Evolutionary conservation across 2,888 invertebrate species (phyloP), one percentile per base, ranked within the genome.

Genomic region (Cantharis flavilabris): DNA sequence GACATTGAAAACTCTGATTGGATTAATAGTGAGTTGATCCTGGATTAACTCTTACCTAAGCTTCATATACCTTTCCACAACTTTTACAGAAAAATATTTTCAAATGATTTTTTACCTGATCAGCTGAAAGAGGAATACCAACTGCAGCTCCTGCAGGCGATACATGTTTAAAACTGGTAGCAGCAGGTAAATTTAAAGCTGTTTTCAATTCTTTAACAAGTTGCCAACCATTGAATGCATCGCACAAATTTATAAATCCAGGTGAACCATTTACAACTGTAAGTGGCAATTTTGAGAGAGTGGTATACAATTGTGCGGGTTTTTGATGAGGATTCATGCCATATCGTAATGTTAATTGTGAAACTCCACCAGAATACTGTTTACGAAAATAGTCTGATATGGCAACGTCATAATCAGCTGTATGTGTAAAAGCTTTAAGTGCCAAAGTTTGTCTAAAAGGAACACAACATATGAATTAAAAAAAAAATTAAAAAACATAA

Each of bases 241-340:
- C 99, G 84, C 98, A 97, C 3, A 99, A 91, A 89, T 99, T 99
- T 83, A 99, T 98, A 88, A 95, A 99, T 1, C 99, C 99, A 0
- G 99, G 99, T 0, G 98, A 94, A 9, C 98, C 98, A 88, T 98
- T 98, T 26, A 98, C 87, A 3, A 98, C 97, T 80, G 90, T 94
- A 7, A 99, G 88, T 0, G 99, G 99, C 73, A 99, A 90, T 72
- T 93, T 90, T 72, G 94, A 91, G 20, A 93, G 88, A 0, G 93
- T 94, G 0, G 97, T 97, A 87, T 93, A 98, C 7, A 98, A 90
- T 86, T 98, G 98, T 0, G 98, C 98, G 0, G 98, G 98, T 86
- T 97, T 97, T 87, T 99, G 99, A 87, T 99, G 99, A 0, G 99
- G 99, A 89, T 99, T 99, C 97, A 98, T 98, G 73, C 94, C 99